These are phyloP conservation scores for Spodoptera litura DNA, from an alignment of 1,140 invertebrate species.

Conservation along the genomic window DNA sequence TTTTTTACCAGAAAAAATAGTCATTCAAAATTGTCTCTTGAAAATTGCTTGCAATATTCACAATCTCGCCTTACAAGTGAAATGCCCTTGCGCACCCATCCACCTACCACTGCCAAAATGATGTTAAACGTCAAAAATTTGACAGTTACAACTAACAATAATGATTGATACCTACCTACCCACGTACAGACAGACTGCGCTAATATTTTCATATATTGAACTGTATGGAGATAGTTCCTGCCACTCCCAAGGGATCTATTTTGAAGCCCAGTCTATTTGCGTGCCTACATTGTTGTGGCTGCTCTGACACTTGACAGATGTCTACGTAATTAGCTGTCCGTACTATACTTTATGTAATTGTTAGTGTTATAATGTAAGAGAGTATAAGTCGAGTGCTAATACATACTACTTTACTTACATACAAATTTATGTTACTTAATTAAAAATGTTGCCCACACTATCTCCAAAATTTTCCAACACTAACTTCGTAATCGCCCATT, in stretches of 20 bases:
- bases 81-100: background rate
- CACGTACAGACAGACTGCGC: background rate
- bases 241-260: constrained; percentile 38
- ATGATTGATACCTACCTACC: constrained; percentile 32
- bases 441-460: too few species aligned
- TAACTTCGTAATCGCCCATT: too few species aligned
- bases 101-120: background rate
- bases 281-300: constrained; percentile 27
- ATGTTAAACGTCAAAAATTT: background rate
- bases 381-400: background rate
- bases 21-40: too few species aligned
- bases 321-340: constrained; percentile 4
- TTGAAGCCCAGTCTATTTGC: constrained; percentile 34
- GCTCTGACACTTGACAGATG: constrained; percentile 14
- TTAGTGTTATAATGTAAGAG: background rate
- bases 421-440: too few species aligned
- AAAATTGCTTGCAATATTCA: too few species aligned
- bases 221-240: constrained; percentile 16
- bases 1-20: too few species aligned
- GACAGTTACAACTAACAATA: constrained; percentile 16
- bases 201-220: constrained; percentile 21
- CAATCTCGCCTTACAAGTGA: background rate
- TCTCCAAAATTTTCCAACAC: too few species aligned
- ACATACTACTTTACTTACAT: too few species aligned
- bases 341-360: constrained; percentile 1